These are phyloP conservation scores for Lagorchestes hirsutus DNA, from an alignment of 2,797 vertebrate species.

Conservation along the genomic window DNA sequence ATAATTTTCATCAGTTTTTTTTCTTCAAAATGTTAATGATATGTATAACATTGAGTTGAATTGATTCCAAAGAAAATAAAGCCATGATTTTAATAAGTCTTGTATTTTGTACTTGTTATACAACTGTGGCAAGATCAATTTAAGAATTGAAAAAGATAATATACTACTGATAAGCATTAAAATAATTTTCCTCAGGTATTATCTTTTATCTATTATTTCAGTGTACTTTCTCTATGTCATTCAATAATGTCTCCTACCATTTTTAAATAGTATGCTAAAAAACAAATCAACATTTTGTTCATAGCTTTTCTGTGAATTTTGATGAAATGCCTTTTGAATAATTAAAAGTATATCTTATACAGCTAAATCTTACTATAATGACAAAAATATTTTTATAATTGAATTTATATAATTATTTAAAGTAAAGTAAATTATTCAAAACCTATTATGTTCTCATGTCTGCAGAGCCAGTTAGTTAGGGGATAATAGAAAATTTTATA, in stretches of 20 bases:
- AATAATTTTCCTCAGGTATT: conserved; percentile 39
- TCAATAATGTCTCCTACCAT: neutral
- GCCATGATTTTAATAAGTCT: conserved; percentile 80
- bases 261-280: conserved; percentile 10
- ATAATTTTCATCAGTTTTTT: conserved; percentile 90
- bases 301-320: neutral
- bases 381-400: conserved; percentile 19
- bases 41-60: conserved; percentile 90
- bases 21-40: conserved; percentile 89
- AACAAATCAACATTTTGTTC: neutral
- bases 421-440: conserved; percentile 34
- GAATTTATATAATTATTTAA: conserved; percentile 14
- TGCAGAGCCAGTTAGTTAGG: neutral
- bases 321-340: neutral
- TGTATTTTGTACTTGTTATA: conserved; percentile 54
- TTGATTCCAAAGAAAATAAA: conserved; percentile 82
- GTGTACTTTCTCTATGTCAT: neutral
- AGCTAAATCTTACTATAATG: neutral
- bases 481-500: conserved; percentile 16
- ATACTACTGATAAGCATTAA: conserved; percentile 56
- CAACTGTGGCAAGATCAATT: conserved; percentile 62
- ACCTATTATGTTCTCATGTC: conserved; percentile 23
- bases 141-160: conserved; percentile 61
- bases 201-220: conserved; percentile 48
- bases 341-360: conserved; percentile 35